Evolutionary conservation across 2,888 invertebrate genomes (phyloP), one percentile per base, ranked within the genome.

Genomic region (Cyclophora punctaria): DNA sequence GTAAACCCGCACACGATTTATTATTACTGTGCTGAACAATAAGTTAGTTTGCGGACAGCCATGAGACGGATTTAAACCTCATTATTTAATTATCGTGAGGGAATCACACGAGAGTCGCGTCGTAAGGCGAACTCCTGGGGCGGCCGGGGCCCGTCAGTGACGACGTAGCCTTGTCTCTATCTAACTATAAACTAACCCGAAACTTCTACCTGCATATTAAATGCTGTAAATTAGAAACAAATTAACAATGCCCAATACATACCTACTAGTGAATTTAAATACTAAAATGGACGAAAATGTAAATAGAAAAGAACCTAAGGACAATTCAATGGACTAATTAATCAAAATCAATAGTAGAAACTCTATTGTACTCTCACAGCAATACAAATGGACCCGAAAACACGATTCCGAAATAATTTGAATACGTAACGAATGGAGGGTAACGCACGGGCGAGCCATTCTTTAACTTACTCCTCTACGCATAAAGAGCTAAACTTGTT

Each of bases 401-500:
- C 82, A 81, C 80, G 77, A 82, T 75, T 73, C 73, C 74, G 70
- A 80, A 83, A 87, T 85, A 83, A 86, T 87, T 87, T 87, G 83
- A 87, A 87, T 86, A 84, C 83, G 80, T 85, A 87, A 85, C 84
- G 86, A 86, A 85, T 79, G 64, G 75, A 81, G 83, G 85, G 84
- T 81, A 75, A 80, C 80, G 80, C 64, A 80, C 81, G 80, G 74
- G 57, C 73, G 78, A 65, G 73, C 83, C 78, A 85, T 87, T 86
- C 86, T 87, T 87, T 75, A 83, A 82, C 83, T 80, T 80, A 73
- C 80, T 84, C 79, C 78, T 73, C 73, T 71, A 69, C 68, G 82
- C 81, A 87, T 87, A 84, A 85, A 87, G 85, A 86, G 87, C 83
- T 85, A 82, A 87, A 87, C 85, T 85, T 86, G 85, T 86, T 86